phyloP scores from a whole-genome alignment of 2,797 vertebrate species.

The Halcyon chelicuti region DNA sequence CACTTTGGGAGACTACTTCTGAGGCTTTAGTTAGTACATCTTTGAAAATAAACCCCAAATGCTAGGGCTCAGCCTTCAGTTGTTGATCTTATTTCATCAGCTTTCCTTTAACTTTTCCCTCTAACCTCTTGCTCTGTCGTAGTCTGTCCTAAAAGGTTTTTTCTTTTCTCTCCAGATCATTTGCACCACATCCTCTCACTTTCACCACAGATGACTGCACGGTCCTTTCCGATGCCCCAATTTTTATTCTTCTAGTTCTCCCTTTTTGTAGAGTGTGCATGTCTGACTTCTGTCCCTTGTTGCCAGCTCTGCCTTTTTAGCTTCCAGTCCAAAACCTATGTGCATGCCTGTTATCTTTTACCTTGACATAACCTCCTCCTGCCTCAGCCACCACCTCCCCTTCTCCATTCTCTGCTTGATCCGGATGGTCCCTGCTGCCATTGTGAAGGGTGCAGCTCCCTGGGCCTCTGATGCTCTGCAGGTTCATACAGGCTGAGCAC shows the following conservation, averaged over 20 bases:
- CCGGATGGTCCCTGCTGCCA: fast-evolving
- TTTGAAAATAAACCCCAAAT: background rate
- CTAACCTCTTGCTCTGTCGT: background rate
- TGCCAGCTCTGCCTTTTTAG: background rate
- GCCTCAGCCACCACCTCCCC: background rate
- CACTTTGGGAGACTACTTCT: background rate
- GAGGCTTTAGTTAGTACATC: background rate
- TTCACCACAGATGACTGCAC: background rate
- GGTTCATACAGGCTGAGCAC: background rate
- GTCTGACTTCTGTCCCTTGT: background rate
- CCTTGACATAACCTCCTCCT: background rate
- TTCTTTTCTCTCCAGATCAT: background rate
- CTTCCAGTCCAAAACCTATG: background rate
- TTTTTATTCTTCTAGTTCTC: background rate
- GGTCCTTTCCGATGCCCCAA: background rate
- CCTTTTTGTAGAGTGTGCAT: background rate
- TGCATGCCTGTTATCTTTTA: background rate
- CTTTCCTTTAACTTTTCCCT: background rate
- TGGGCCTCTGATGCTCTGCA: background rate
- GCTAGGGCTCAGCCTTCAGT: background rate
- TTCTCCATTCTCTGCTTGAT: background rate
- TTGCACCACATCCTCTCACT: background rate
- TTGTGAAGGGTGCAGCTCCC: fast-evolving
- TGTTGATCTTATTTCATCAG: background rate
- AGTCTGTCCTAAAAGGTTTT: background rate